These are phyloP conservation scores for Halictus ligatus DNA, from an alignment of 2,888 invertebrate genomes.

Conservation along the genomic window DNA sequence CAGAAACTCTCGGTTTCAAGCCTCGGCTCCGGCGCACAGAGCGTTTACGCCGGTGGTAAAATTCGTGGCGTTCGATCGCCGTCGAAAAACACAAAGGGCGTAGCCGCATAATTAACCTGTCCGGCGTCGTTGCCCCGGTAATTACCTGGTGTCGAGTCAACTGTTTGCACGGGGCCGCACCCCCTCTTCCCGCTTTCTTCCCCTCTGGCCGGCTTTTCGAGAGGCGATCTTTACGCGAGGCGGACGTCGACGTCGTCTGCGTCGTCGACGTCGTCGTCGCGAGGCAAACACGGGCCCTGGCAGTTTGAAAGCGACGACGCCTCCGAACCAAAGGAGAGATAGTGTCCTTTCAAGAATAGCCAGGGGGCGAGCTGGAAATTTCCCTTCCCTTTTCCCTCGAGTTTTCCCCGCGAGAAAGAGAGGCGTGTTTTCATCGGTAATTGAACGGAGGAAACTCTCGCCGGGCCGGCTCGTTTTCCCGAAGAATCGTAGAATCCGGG, in stretches of 20 bases:
- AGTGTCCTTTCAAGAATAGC: conserved; percentile 45
- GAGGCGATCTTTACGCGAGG: conserved; percentile 47
- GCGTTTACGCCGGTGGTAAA: conserved; percentile 13
- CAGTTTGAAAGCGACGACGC: conserved; percentile 20
- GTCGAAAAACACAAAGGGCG: conserved; percentile 49
- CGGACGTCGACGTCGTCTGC: conserved; percentile 25
- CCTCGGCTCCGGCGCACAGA: conserved; percentile 6
- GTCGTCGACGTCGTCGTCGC: conserved; percentile 20
- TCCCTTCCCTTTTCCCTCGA: background rate
- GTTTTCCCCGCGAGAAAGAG: background rate
- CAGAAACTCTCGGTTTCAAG: background rate
- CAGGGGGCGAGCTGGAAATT: conserved; percentile 41
- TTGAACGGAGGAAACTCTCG: conserved; percentile 37
- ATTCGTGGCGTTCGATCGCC: conserved; percentile 47
- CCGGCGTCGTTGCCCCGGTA: conserved; percentile 41
- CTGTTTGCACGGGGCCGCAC: conserved; percentile 56
- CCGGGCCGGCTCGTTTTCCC: conserved; percentile 1
- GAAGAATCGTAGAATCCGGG: conserved; percentile 4
- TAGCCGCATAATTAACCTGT: conserved; percentile 65
- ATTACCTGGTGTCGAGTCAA: conserved; percentile 60
- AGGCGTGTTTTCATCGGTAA: conserved; percentile 56
- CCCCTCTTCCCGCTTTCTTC: background rate
- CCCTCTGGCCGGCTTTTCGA: background rate
- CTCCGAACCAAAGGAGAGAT: conserved; percentile 20
- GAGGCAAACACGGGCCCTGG: conserved; percentile 29